phyloP scores from a whole-genome alignment of 2,797 vertebrate species.

The Lutjanus campechanus region DNA sequence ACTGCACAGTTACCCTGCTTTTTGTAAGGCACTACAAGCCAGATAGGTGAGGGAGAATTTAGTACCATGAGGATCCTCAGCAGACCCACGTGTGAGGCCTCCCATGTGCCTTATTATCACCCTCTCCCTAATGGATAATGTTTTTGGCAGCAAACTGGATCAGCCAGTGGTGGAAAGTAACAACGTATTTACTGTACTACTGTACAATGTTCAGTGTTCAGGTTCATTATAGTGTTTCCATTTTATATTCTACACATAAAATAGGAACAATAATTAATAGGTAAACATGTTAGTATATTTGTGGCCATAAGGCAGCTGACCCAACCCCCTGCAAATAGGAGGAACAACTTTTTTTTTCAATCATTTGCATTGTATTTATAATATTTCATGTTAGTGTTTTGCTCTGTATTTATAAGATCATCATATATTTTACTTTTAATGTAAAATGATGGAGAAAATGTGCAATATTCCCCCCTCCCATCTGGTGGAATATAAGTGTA shows the following conservation, averaged over 20 bases:
- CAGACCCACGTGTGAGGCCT: not conserved
- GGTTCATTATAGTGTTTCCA: too few relatives aligned
- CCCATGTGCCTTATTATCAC: not conserved
- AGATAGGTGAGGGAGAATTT: not conserved
- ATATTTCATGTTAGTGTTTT: not conserved
- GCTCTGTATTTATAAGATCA: not conserved
- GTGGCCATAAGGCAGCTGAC: not conserved
- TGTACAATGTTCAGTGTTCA: too few relatives aligned
- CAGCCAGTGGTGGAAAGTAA: not conserved
- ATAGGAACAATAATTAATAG: not conserved
- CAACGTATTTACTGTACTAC: not conserved
- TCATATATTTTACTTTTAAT: not conserved
- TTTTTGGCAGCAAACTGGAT: not conserved
- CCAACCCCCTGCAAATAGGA: rapidly evolving
- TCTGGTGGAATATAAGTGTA: too few relatives aligned
- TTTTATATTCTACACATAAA: not conserved
- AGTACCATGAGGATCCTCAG: not conserved
- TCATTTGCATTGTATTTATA: too few relatives aligned
- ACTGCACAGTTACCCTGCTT: too few relatives aligned
- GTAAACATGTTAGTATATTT: not conserved
- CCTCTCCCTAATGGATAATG: not conserved
- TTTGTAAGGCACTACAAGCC: not conserved
- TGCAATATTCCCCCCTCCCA: too few relatives aligned
- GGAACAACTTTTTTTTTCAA: not conserved
- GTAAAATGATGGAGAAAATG: not conserved